These are phyloP conservation scores for Cryptotermes secundus DNA, from an alignment of 1,140 invertebrate genomes.

Conservation along the genomic window DNA sequence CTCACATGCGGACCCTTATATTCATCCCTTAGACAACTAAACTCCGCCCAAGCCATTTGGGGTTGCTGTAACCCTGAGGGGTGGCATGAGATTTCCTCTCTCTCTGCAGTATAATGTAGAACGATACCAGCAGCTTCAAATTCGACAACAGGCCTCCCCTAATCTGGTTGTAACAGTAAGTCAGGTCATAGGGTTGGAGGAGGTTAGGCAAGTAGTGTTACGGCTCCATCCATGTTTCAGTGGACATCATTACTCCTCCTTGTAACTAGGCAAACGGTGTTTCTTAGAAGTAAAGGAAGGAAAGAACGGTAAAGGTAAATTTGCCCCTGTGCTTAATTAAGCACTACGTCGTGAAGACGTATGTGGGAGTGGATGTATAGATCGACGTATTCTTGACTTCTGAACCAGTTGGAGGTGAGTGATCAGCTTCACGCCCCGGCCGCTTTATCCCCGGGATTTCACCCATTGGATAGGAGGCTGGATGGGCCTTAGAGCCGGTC, in stretches of 20 bases:
- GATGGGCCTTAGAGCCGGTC: too few species aligned
- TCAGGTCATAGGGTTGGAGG: neutral
- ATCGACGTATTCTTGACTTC: too few species aligned
- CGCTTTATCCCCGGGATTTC: too few species aligned
- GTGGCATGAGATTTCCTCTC: slow-evolving; percentile 2
- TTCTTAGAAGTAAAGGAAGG: too few species aligned
- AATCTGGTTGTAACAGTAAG: slow-evolving; percentile 16
- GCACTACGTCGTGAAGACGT: too few species aligned
- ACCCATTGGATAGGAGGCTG: too few species aligned
- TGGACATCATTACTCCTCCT: neutral
- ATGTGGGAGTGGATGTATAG: too few species aligned
- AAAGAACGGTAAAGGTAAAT: neutral
- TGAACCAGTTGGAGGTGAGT: too few species aligned
- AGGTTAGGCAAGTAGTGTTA: neutral
- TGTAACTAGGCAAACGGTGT: neutral
- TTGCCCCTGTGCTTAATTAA: too few species aligned
- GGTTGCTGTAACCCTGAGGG: slow-evolving; percentile 12
- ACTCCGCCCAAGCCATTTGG: slow-evolving; percentile 6
- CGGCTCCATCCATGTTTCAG: too few species aligned
- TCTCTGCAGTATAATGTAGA: neutral
- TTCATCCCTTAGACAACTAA: slow-evolving; percentile 2
- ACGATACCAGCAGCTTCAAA: neutral
- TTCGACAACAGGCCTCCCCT: neutral
- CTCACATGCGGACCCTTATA: slow-evolving; percentile 2
- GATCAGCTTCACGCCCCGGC: too few species aligned